Conservation (phyloP, 1,140 invertebrate species). For the Apis florea region DNA sequence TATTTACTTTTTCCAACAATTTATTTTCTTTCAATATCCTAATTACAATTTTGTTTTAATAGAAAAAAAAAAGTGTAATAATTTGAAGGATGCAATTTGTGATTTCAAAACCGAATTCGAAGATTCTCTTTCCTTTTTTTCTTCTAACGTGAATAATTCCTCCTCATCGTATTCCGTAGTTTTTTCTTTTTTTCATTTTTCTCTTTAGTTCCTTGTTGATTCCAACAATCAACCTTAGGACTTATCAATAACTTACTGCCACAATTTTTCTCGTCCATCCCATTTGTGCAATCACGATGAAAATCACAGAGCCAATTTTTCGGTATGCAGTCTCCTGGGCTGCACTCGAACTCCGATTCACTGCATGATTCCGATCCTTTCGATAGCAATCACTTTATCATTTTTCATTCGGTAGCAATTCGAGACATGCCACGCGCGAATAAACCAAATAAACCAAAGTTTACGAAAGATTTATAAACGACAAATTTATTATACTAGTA, state of each 20-base stretch:
- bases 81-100: slow-evolving; percentile 49
- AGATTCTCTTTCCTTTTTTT: neutral
- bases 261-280: slow-evolving; percentile 86
- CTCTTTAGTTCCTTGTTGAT: slow-evolving; percentile 41
- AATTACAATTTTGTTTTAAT: slow-evolving; percentile 21
- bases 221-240: slow-evolving; percentile 13
- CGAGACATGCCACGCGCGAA: neutral
- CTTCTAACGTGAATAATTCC: slow-evolving; percentile 8
- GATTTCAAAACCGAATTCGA: slow-evolving; percentile 3
- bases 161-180: slow-evolving; percentile 45
- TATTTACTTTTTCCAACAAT: slow-evolving; percentile 35
- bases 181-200: slow-evolving; percentile 29
- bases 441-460: neutral
- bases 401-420: neutral
- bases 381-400: slow-evolving; percentile 31
- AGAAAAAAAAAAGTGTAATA: slow-evolving; percentile 8
- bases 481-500: neutral
- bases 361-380: slow-evolving; percentile 75
- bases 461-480: neutral
- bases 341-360: slow-evolving; percentile 75
- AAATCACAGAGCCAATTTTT: slow-evolving; percentile 87
- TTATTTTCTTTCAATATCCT: slow-evolving; percentile 25
- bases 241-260: slow-evolving; percentile 79
- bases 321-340: slow-evolving; percentile 76
- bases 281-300: slow-evolving; percentile 84